These are phyloP conservation scores for Atrichornis clamosus DNA, from an alignment of 2,113 vertebrate species.

Conservation along the genomic window DNA sequence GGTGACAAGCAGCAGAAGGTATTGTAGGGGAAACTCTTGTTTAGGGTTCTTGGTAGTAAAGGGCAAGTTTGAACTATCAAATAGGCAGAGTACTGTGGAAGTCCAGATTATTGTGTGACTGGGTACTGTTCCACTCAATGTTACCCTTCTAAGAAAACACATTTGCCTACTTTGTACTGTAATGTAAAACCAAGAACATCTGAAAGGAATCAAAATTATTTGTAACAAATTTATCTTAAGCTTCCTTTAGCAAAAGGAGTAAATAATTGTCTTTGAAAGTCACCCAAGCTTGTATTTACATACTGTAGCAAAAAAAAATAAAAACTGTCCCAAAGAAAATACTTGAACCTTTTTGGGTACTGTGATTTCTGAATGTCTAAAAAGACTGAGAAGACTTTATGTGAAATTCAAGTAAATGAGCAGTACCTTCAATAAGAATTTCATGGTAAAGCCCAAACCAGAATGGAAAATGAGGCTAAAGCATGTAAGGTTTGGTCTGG, in stretches of 20 bases:
- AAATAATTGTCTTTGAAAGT: conserved; percentile 67
- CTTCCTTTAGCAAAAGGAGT: conserved; percentile 43
- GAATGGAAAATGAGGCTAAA: not conserved
- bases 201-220: conserved; percentile 40
- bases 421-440: not conserved
- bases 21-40: not conserved
- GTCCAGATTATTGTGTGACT: conserved; percentile 33
- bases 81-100: not conserved
- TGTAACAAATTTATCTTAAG: conserved; percentile 57
- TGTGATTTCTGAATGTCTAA: conserved; percentile 19
- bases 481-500: fast-evolving
- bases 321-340: conserved; percentile 65
- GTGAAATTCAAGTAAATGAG: not conserved
- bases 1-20: not conserved
- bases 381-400: not conserved
- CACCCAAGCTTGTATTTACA: conserved; percentile 71
- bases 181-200: conserved; percentile 35
- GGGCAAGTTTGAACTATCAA: conserved; percentile 5
- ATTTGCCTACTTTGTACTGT: conserved; percentile 37
- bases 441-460: not conserved
- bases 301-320: conserved; percentile 59
- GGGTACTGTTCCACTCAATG: not conserved
- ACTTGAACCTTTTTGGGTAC: not conserved
- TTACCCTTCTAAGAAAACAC: not conserved
- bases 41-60: not conserved